Conservation (phyloP, 1,140 invertebrate genomes). For the Streblospio benedicti region DNA sequence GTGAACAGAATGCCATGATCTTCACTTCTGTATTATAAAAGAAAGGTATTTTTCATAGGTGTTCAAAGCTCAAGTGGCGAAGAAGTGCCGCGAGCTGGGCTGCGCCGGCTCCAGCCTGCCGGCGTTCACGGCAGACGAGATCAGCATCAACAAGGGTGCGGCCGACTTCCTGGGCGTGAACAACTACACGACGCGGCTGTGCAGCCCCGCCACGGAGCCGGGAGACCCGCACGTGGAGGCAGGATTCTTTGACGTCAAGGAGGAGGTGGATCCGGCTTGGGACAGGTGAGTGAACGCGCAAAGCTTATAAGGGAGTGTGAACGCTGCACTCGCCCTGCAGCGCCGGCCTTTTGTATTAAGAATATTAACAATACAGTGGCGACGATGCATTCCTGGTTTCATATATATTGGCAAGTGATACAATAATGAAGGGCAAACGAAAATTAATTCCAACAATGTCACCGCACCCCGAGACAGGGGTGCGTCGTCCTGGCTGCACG, state of each 20-base stretch:
- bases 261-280: slow-evolving; percentile 23
- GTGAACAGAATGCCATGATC: too few relatives aligned
- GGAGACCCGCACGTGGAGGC: slow-evolving; percentile 25
- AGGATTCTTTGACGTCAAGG: slow-evolving; percentile 19
- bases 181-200: slow-evolving; percentile 33
- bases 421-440: too few relatives aligned
- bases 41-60: too few relatives aligned
- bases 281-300: slow-evolving; percentile 31
- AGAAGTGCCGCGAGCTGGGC: slow-evolving; percentile 20
- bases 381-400: too few relatives aligned
- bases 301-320: too few relatives aligned
- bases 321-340: too few relatives aligned
- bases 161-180: slow-evolving; percentile 38
- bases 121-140: slow-evolving; percentile 30
- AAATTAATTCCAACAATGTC: too few relatives aligned
- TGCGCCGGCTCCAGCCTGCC: slow-evolving; percentile 21
- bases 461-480: slow-evolving; percentile 10
- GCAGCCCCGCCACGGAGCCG: slow-evolving; percentile 23
- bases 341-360: too few relatives aligned
- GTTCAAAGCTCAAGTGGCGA: slow-evolving; percentile 18
- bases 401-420: too few relatives aligned
- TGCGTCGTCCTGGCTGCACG: slow-evolving; percentile 13
- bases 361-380: too few relatives aligned
- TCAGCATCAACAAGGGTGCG: slow-evolving; percentile 5
- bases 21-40: too few relatives aligned